Evolutionary conservation across 2,888 invertebrate species (phyloP).

Genomic region (Zhuqinia jingwanae): DNA sequence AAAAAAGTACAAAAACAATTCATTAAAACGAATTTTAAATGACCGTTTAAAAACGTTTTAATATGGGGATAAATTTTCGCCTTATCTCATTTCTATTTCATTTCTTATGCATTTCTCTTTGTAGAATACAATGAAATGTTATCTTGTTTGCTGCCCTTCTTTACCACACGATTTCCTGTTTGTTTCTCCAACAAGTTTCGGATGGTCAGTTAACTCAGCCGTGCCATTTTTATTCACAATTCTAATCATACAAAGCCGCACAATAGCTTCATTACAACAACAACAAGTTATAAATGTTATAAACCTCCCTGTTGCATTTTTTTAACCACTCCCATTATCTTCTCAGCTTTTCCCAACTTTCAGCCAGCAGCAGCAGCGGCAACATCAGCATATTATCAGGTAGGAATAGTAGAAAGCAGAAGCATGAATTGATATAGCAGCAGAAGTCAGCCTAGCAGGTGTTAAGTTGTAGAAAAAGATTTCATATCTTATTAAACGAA

Average conservation of each 20-base stretch:
- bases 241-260: constrained; percentile 43
- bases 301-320: neutral
- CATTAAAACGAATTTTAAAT: too few relatives aligned
- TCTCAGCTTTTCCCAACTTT: neutral
- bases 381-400: too few relatives aligned
- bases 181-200: constrained; percentile 25
- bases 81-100: too few relatives aligned
- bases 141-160: too few relatives aligned
- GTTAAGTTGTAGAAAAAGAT: constrained; percentile 45
- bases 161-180: constrained; percentile 21
- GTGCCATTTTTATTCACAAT: constrained; percentile 48
- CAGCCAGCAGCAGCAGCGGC: neutral
- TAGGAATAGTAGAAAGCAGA: too few relatives aligned
- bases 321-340: neutral
- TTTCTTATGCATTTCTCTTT: constrained; percentile 2
- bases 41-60: too few relatives aligned
- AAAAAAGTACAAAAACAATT: too few relatives aligned
- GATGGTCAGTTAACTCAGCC: constrained; percentile 55
- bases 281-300: neutral
- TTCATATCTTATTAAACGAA: neutral
- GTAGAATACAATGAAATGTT: too few relatives aligned
- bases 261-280: neutral
- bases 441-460: constrained; percentile 34
- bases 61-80: too few relatives aligned
- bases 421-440: too few relatives aligned